Evolutionary conservation across 2,888 invertebrate genomes (phyloP), one percentile per base, ranked within the genome.

Genomic region (Lypha dubia): DNA sequence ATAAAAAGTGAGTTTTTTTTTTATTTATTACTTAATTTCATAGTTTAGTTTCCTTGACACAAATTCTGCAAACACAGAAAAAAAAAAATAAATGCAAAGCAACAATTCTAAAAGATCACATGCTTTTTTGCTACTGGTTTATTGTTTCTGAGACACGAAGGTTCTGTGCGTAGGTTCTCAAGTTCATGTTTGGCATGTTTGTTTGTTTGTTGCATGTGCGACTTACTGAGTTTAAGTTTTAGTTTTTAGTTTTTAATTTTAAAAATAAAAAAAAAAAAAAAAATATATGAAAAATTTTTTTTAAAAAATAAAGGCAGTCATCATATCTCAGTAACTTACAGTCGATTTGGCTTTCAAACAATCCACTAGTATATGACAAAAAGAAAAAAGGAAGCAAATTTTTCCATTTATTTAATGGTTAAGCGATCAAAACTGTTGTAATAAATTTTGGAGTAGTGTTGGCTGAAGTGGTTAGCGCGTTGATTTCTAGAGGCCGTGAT

Each of bases 31-130:
- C 68, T 51, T 71, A 60, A 67, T 65, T 60, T 32, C 7, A 56
- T 11, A 84, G 58, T 28, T 41, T 44, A 77, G 83, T 79, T 89
- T 88, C 89, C 90, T 89, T 90, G 90, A 90, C 90, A 90, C 89
- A 89, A 89, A 89, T 90, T 88, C 77, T 81, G 71, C 51, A 70
- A 62, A 51, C 20, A 56, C 1, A 56, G 46, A 65, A 38, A 58
- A 73, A 46, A 24, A 53, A 13, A 38, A 38, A 35, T n/a, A 28
- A n/a, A 22, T 38, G 22, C 51, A 68, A 73, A 80, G 62, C 76
- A 77, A 74, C 41, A 58, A 74, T 77, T 81, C 70, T 74, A 53
- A 46, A 75, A 74, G 22, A 76, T 81, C 74, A 65, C 77, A 84
- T 81, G 67, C n/a, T 73, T 53, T n/a, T n/a, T 51, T 53, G 63